Percentiles rank a stretch among this genome's conserved stretches.
These are phyloP conservation scores for Schlechtendalia chinensis DNA, from an alignment of 1,140 invertebrate species.

Conservation along the genomic window DNA sequence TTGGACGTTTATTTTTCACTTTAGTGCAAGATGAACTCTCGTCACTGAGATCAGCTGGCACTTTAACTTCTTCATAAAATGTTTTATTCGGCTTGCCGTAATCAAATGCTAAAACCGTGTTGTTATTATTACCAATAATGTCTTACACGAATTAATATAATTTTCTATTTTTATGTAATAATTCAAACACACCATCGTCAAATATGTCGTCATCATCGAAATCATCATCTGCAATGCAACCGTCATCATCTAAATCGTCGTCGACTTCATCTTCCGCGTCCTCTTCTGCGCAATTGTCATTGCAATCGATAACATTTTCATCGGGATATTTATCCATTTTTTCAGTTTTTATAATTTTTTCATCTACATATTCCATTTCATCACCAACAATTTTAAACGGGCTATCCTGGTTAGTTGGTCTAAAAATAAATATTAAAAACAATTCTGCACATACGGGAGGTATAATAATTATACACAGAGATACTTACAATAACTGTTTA, in stretches of 20 bases:
- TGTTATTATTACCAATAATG: background rate
- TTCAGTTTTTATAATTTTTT: conserved; percentile 20
- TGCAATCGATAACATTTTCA: background rate
- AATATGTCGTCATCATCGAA: conserved; percentile 22
- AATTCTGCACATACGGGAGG: background rate
- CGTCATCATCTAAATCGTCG: conserved; percentile 38
- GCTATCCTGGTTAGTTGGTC: conserved; percentile 31
- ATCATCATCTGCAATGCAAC: conserved; percentile 8
- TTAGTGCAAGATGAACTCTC: background rate
- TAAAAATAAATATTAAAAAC: background rate
- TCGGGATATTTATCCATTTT: conserved; percentile 9
- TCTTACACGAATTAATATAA: background rate
- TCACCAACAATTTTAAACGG: conserved; percentile 36
- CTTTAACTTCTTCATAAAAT: background rate
- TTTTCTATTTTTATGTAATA: background rate
- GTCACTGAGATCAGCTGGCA: background rate
- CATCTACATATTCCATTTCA: conserved; percentile 30
- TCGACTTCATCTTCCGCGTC: conserved; percentile 23
- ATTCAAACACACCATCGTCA: background rate
- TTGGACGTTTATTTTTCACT: conserved; percentile 23
- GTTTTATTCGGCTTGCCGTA: conserved; percentile 17
- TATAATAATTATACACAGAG: background rate
- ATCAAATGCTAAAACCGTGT: conserved; percentile 21
- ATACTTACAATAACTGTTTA: conserved; percentile 40
- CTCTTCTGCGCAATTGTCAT: background rate